These are phyloP conservation scores for Corynorhinus townsendii DNA, from an alignment of 2,113 vertebrate genomes.

Conservation along the genomic window DNA sequence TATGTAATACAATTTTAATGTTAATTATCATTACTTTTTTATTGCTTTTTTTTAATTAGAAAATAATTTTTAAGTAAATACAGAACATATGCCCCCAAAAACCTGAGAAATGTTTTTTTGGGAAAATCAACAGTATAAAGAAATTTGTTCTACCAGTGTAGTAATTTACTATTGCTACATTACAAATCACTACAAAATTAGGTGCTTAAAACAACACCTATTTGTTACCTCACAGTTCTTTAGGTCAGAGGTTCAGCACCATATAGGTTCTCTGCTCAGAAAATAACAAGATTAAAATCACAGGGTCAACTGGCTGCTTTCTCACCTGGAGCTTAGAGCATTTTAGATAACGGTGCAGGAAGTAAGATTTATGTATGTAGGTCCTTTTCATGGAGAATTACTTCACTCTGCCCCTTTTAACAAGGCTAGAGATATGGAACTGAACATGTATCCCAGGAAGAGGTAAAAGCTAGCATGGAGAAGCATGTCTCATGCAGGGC, in stretches of 20 bases:
- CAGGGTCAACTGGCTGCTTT: neutral
- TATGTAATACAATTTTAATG: neutral
- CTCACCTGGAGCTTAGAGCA: neutral
- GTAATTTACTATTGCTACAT: neutral
- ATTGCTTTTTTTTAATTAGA: neutral
- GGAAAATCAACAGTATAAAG: neutral
- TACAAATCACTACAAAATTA: neutral
- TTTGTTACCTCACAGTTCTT: neutral
- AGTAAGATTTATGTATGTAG: neutral
- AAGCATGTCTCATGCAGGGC: neutral
- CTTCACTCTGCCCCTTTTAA: neutral
- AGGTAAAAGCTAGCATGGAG: neutral
- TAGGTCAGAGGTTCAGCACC: neutral
- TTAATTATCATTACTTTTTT: neutral
- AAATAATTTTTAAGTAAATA: neutral
- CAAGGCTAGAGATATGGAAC: neutral
- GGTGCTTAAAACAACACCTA: neutral
- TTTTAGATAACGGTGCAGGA: neutral
- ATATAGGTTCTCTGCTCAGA: neutral
- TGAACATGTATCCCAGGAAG: neutral
- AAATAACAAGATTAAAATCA: neutral
- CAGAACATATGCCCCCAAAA: neutral
- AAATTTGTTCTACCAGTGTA: neutral
- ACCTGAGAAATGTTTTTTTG: neutral
- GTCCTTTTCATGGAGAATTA: neutral